Evolutionary conservation across 1,140 invertebrate species (phyloP).

Genomic region (Neodiprion pinetum): DNA sequence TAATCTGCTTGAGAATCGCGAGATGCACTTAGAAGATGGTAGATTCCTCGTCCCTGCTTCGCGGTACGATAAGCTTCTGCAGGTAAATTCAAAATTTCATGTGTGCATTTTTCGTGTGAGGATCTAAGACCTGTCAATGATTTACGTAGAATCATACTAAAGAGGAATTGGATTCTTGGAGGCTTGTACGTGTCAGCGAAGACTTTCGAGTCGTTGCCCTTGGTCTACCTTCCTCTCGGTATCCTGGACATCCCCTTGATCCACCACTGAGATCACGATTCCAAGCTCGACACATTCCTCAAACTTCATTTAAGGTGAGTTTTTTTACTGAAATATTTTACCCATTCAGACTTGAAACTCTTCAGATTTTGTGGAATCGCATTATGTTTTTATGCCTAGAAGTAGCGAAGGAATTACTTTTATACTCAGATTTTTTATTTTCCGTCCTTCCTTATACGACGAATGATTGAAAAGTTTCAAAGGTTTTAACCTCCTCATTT

Average conservation of each 20-base stretch:
- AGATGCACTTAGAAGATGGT: conserved; percentile 98
- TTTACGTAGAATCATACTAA: conserved; percentile 73
- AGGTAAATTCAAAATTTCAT: conserved; percentile 64
- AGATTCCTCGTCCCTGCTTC: conserved; percentile 87
- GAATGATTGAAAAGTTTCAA: too few relatives aligned
- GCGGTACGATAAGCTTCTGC: conserved; percentile 89
- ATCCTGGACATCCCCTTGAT: conserved; percentile 92
- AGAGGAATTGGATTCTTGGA: conserved; percentile 84
- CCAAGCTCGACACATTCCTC: conserved; percentile 85
- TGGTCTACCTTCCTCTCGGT: conserved; percentile 85
- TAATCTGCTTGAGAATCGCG: conserved; percentile 97
- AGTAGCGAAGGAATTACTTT: too few relatives aligned
- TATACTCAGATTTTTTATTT: too few relatives aligned
- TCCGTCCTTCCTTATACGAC: too few relatives aligned
- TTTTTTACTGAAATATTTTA: conserved; percentile 4
- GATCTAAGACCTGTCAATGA: not conserved
- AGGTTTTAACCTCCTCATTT: too few relatives aligned
- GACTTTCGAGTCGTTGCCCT: conserved; percentile 92
- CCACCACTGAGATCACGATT: conserved; percentile 94
- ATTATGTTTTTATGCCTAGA: too few relatives aligned
- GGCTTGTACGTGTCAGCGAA: conserved; percentile 87
- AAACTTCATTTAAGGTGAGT: conserved; percentile 68
- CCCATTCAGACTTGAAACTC: not conserved
- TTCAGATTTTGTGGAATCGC: not conserved
- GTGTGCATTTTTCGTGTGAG: not conserved